Evolutionary conservation across 1,140 invertebrate species (phyloP).

Genomic region (Adelges cooleyi): DNA sequence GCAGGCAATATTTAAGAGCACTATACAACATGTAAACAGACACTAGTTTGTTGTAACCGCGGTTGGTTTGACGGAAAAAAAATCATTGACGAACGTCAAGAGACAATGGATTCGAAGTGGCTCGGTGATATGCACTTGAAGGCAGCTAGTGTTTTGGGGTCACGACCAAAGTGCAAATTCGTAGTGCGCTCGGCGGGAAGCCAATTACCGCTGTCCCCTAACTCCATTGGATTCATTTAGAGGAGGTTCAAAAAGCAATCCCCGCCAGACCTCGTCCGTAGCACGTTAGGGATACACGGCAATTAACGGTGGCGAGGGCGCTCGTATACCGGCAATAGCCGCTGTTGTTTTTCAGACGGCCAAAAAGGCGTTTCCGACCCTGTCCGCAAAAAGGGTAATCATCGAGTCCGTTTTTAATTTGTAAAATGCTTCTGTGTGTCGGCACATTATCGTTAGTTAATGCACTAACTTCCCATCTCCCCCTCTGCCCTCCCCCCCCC

Average conservation of each 20-base stretch:
- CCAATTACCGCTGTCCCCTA: constrained; percentile 21
- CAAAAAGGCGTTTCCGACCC: not conserved
- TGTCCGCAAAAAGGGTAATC: not conserved
- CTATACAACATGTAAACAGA: too few species aligned
- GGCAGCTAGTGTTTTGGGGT: not conserved
- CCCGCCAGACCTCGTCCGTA: not conserved
- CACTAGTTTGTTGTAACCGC: too few species aligned
- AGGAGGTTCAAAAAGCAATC: not conserved
- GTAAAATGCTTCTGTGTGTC: too few species aligned
- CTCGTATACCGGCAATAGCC: too few species aligned
- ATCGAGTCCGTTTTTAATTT: too few species aligned
- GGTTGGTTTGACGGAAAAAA: not conserved
- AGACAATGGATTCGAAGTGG: not conserved
- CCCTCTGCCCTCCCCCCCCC: too few species aligned
- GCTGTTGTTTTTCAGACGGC: not conserved
- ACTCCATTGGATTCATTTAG: not conserved
- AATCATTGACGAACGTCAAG: not conserved
- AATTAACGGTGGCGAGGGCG: too few species aligned
- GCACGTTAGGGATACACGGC: too few species aligned
- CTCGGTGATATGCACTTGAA: not conserved
- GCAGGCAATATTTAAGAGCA: too few species aligned
- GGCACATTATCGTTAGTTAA: too few species aligned
- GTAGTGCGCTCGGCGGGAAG: not conserved
- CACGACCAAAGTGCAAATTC: not conserved
- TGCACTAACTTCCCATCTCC: too few species aligned